Percentiles rank a stretch among this genome's conserved stretches.
Evolutionary conservation across 2,888 invertebrate species (phyloP).

Genomic region (Prosapia bicincta): DNA sequence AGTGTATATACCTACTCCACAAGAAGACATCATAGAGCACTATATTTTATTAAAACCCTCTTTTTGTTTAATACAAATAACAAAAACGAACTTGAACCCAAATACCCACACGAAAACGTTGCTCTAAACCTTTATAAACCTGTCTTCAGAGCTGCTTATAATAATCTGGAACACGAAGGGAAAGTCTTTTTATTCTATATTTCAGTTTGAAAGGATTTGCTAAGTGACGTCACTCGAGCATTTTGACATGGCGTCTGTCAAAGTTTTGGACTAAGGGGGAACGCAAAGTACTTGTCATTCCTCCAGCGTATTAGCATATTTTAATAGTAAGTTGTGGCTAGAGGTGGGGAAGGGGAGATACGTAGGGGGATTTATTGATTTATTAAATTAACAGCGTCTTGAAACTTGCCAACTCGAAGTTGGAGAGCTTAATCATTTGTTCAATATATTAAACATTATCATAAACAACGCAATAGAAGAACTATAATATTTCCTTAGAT

Average conservation of each 20-base stretch:
- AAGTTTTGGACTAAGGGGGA: conserved; percentile 17
- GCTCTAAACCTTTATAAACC: too few species aligned
- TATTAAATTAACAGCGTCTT: conserved; percentile 20
- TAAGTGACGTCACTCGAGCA: conserved; percentile 14
- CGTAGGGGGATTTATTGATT: conserved; percentile 19
- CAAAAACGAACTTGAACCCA: too few species aligned
- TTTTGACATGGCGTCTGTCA: conserved; percentile 20
- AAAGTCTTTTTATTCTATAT: not conserved
- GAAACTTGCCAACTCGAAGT: not conserved
- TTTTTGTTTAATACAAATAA: too few species aligned
- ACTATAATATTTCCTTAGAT: too few species aligned
- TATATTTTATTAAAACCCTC: too few species aligned
- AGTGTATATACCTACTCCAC: too few species aligned
- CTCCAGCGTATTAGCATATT: conserved; percentile 37
- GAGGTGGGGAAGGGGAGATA: conserved; percentile 1
- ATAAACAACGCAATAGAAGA: too few species aligned
- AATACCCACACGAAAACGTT: too few species aligned
- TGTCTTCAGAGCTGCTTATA: not conserved
- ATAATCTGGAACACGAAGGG: not conserved
- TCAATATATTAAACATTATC: too few species aligned
- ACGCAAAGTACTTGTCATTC: conserved; percentile 26
- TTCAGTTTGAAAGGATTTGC: not conserved
- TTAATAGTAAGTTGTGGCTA: conserved; percentile 38
- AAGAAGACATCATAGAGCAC: too few species aligned
- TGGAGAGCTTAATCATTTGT: not conserved